These are phyloP conservation scores for Azemiops feae DNA, from an alignment of 2,113 vertebrate species.

Conservation along the genomic window DNA sequence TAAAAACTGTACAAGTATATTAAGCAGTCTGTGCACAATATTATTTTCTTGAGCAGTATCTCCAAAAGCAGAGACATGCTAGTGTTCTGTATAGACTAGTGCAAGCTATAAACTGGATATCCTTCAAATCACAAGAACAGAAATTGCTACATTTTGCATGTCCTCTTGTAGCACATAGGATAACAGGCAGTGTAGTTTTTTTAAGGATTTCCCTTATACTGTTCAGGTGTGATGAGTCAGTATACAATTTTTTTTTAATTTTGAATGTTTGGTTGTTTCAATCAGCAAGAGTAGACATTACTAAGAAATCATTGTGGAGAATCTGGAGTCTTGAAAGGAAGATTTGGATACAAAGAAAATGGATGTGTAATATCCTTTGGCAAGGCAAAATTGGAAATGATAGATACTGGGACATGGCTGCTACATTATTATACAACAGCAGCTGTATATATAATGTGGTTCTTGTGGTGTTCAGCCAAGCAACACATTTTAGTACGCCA, in stretches of 20 bases:
- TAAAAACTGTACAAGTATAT: background rate
- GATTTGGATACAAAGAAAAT: background rate
- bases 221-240: background rate
- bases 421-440: constrained; percentile 6
- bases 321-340: background rate
- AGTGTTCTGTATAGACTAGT: background rate
- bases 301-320: background rate
- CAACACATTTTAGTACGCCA: constrained; percentile 1
- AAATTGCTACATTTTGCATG: background rate
- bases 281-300: background rate
- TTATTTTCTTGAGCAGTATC: background rate
- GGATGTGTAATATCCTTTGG: background rate
- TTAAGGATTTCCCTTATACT: background rate
- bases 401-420: background rate
- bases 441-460: constrained; percentile 1
- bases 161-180: background rate
- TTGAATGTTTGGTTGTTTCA: background rate
- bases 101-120: background rate
- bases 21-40: background rate
- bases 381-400: background rate
- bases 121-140: background rate
- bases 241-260: background rate
- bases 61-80: background rate
- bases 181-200: background rate
- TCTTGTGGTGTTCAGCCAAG: constrained; percentile 12